Base-by-base conservation (phyloP, 2,888 invertebrate genomes). In the Slavum lentiscoides region DNA sequence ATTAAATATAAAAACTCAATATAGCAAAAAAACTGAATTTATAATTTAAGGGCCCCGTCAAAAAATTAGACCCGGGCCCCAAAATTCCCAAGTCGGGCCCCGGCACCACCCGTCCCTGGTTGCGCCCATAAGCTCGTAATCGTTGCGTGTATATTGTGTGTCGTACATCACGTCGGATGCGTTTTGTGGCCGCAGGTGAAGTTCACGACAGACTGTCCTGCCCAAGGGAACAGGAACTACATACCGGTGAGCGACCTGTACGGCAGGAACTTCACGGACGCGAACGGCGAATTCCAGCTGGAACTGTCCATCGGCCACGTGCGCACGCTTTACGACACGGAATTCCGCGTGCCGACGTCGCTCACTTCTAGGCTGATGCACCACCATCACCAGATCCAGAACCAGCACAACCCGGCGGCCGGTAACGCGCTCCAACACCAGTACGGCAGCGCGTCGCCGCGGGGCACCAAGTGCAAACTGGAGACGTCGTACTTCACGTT, bases 241-340 rank as follows among this genome's bases (percentile, higher is more conserved):
- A 92, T 92, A 84, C 89, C 92, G 6, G 90, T 92, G 81, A 89
- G 90, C 73, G 92, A 92, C 85, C 89, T 93, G 83, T 91, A 90
- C 86, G 88, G 89, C 70, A 89, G 93, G 82, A 90, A 91, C 85
- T 94, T 93, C 86, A 91, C 92, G 72, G 93, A 94, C 86, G 90
- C 92, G 21, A 92, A 92, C 83, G 93, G 93, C 39, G 93, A 94
- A 86, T 93, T 93, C 85, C 91, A 93, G 84, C 88, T 94, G 83
- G 94, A 94, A 86, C 88, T 94, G 82, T 91, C 91, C 82, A 91
- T 94, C 89, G 90, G 92, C 55, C 91, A 92, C 84, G 90, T 93
- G 81, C 88, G 91, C 83, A 93, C 93, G 30, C 88, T 92, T n/a
- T 93, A 91, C 87, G 91, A 92, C 84, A 91, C 91, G 83, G 92